These are phyloP conservation scores for Anolis carolinensis DNA, from an alignment of 2,113 vertebrate genomes.

Conservation along the genomic window DNA sequence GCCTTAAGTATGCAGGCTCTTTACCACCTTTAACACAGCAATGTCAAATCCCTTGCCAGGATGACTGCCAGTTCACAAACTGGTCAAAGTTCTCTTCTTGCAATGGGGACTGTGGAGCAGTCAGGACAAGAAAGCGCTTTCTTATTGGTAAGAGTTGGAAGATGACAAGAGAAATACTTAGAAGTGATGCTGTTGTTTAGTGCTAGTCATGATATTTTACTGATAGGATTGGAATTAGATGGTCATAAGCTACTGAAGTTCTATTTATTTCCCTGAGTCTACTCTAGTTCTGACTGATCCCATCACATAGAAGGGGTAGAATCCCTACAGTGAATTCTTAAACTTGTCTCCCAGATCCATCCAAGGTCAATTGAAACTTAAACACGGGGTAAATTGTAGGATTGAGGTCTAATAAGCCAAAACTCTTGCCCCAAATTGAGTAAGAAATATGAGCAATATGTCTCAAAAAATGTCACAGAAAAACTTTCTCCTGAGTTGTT, in stretches of 20 bases:
- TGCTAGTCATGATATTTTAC: background rate
- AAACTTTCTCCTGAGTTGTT: background rate
- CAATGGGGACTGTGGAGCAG: constrained; percentile 93
- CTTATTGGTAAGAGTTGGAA: constrained; percentile 86
- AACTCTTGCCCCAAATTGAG: background rate
- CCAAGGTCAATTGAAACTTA: background rate
- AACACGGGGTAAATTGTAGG: background rate
- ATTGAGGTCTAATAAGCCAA: background rate
- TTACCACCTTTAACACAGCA: constrained; percentile 88
- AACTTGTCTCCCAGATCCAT: background rate
- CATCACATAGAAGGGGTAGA: background rate
- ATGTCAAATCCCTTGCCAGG: constrained; percentile 95
- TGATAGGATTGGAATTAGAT: background rate
- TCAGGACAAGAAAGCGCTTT: constrained; percentile 90
- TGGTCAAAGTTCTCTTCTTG: constrained; percentile 98
- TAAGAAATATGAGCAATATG: background rate
- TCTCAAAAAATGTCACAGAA: background rate
- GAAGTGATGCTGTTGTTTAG: background rate
- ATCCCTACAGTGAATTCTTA: background rate
- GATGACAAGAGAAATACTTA: constrained; percentile 1
- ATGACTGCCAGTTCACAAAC: constrained; percentile 94
- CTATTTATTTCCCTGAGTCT: background rate
- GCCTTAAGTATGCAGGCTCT: constrained; percentile 83
- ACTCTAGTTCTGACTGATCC: background rate
- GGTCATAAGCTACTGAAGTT: background rate